A percentile compares a stretch with the other conserved stretches of the same genome.
Conservation (phyloP, 2,113 vertebrate species). For the Equus przewalskii region DNA sequence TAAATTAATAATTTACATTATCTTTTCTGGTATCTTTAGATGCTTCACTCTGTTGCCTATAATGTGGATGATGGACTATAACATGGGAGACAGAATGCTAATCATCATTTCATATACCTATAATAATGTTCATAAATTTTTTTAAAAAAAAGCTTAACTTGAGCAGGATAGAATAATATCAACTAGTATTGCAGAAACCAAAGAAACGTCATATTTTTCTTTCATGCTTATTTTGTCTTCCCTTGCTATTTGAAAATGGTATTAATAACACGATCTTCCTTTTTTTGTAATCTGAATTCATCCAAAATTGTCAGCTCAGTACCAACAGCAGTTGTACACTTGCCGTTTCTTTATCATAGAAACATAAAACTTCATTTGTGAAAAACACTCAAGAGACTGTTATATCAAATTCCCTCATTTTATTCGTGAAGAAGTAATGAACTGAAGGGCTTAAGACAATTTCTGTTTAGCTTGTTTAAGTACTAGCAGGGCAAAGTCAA, state of each 20-base stretch:
- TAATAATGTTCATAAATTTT: not conserved
- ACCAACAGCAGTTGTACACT: not conserved
- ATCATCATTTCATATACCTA: not conserved
- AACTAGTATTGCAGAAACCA: not conserved
- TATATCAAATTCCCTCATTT: not conserved
- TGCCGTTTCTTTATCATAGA: not conserved
- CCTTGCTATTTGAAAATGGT: not conserved
- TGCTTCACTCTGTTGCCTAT: not conserved
- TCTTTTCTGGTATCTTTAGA: not conserved
- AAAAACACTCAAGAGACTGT: not conserved
- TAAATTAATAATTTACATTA: not conserved
- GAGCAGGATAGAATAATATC: not conserved
- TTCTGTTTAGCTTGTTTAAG: not conserved
- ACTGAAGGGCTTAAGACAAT: not conserved
- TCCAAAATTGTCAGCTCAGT: not conserved
- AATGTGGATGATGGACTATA: not conserved
- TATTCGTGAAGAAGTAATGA: not conserved
- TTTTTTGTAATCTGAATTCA: not conserved
- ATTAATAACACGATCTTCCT: not conserved
- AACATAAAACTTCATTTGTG: not conserved
- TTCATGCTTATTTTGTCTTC: not conserved
- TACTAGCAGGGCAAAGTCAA: not conserved
- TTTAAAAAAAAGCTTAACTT: not conserved
- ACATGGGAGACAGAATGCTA: not conserved
- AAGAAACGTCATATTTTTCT: not conserved